Percentiles rank a stretch among this genome's conserved stretches.
Evolutionary conservation across 2,888 invertebrate genomes (phyloP).

Genomic region (Corbicula japonica): DNA sequence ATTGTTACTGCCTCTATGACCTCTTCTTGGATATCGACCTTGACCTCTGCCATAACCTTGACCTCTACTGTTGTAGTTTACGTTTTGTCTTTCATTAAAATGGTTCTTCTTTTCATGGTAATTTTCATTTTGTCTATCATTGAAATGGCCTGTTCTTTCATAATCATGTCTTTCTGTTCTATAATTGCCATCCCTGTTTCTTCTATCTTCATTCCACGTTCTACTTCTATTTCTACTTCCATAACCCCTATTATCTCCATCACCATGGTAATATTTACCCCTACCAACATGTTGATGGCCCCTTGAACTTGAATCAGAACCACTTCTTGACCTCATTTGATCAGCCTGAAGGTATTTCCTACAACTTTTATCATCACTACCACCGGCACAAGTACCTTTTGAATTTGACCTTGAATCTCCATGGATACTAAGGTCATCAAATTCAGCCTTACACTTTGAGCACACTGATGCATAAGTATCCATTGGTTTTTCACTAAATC

Average conservation of each 20-base stretch:
- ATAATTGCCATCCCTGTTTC: neutral
- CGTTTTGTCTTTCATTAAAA: constrained; percentile 2
- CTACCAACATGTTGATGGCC: constrained; percentile 1
- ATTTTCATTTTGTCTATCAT: constrained; percentile 10
- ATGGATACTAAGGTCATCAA: constrained; percentile 28
- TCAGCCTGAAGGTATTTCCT: neutral
- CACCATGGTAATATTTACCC: constrained; percentile 26
- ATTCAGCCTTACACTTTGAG: constrained; percentile 62
- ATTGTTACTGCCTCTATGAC: constrained; percentile 27
- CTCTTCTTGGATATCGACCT: constrained; percentile 24
- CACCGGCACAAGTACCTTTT: neutral
- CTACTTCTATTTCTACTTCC: constrained; percentile 26
- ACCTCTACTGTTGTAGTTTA: constrained; percentile 12
- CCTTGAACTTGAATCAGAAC: constrained; percentile 8
- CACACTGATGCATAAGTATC: constrained; percentile 76
- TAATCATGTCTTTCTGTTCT: neutral
- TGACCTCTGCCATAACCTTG: constrained; percentile 8
- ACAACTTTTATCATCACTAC: neutral
- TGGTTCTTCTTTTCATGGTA: constrained; percentile 11
- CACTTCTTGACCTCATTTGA: constrained; percentile 7
- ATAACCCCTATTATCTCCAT: constrained; percentile 27
- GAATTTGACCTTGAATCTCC: constrained; percentile 18
- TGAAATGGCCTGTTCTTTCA: constrained; percentile 1
- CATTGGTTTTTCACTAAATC: constrained; percentile 71
- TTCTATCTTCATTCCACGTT: constrained; percentile 4